Conservation (phyloP, 2,888 invertebrate species). For the Cordilura impudica region DNA sequence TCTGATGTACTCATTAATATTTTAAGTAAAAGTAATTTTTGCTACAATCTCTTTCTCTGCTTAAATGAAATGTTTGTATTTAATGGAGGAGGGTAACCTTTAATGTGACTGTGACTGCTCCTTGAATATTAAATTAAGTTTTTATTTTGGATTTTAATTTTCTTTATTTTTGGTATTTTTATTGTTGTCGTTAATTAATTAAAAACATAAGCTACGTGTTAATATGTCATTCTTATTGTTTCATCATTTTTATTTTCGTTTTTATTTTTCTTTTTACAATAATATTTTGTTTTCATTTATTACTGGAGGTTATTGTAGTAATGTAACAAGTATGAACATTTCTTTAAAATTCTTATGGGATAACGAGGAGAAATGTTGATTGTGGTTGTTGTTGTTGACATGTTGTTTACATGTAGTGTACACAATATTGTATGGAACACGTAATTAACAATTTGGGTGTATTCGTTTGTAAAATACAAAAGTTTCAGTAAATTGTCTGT, state of each 20-base stretch:
- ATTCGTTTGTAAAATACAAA: too few relatives aligned
- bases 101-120: neutral
- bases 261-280: neutral
- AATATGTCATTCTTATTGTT: constrained; percentile 39
- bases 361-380: neutral
- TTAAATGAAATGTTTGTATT: neutral
- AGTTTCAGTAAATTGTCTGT: too few relatives aligned
- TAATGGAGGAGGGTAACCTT: neutral
- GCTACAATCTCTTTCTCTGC: neutral
- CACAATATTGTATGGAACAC: neutral
- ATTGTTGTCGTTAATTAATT: constrained; percentile 58
- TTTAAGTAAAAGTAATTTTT: constrained; percentile 34
- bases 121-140: constrained; percentile 51
- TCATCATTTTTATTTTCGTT: neutral
- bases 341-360: neutral
- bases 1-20: too few relatives aligned
- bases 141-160: constrained; percentile 13
- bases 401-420: neutral
- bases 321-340: neutral
- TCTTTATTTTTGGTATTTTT: constrained; percentile 34
- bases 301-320: neutral
- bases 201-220: constrained; percentile 57
- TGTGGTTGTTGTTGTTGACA: neutral
- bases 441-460: neutral
- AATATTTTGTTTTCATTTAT: neutral